Evolutionary conservation across 2,888 invertebrate species (phyloP).

Genomic region (Campopleginae sp.): DNA sequence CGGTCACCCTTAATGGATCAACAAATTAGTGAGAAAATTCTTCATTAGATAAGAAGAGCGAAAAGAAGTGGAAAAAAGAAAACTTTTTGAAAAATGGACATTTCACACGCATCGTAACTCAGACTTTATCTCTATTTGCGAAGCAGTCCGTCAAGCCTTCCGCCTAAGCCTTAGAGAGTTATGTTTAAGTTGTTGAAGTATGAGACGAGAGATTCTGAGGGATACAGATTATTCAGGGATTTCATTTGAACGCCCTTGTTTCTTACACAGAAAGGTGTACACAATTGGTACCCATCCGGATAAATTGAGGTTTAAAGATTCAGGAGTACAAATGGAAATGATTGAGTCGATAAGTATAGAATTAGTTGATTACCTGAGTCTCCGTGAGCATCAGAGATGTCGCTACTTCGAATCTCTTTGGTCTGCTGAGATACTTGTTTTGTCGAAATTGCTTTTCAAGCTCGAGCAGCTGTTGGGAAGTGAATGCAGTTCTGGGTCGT

Average conservation of each 20-base stretch:
- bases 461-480: constrained; percentile 98
- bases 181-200: constrained; percentile 83
- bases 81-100: constrained; percentile 77
- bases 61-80: constrained; percentile 83
- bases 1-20: too few relatives aligned
- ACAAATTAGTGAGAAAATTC: too few relatives aligned
- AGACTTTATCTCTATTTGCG: constrained; percentile 82
- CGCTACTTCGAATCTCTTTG: constrained; percentile 99
- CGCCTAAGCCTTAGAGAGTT: constrained; percentile 82
- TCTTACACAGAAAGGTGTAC: constrained; percentile 3
- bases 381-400: constrained; percentile 98
- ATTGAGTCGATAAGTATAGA: background rate
- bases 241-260: constrained; percentile 72
- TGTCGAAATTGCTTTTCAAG: constrained; percentile 99
- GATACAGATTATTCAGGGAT: constrained; percentile 76
- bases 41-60: background rate
- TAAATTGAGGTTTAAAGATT: background rate
- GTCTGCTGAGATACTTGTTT: constrained; percentile 99
- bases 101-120: constrained; percentile 75
- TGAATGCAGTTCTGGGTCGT: constrained; percentile 98
- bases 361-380: constrained; percentile 91
- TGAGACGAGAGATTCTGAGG: constrained; percentile 73
- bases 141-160: constrained; percentile 81
- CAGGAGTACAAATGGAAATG: background rate
- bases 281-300: background rate